A percentile compares a stretch with the other conserved stretches of the same genome.
Evolutionary conservation across 2,888 invertebrate species (phyloP).

Genomic region (Harpagoxenus sublaevis): DNA sequence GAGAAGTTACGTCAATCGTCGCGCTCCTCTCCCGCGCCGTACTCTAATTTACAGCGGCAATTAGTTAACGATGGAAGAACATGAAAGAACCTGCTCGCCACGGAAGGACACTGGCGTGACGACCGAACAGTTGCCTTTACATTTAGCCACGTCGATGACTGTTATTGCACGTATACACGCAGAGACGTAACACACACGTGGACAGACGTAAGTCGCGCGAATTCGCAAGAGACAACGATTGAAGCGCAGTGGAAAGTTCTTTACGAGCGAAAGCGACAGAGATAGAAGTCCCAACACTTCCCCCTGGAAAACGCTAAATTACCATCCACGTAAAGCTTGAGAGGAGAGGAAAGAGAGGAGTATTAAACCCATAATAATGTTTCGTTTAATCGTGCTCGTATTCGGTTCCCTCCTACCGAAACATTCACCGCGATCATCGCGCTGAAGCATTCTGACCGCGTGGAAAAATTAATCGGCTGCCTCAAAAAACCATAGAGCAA

Average conservation of each 20-base stretch:
- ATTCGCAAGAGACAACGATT: conserved; percentile 17
- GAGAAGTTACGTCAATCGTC: conserved; percentile 63
- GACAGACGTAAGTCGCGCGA: conserved; percentile 1
- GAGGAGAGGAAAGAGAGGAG: neutral
- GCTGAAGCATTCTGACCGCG: neutral
- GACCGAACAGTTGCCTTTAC: conserved; percentile 14
- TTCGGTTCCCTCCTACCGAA: neutral
- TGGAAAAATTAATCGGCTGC: conserved; percentile 25
- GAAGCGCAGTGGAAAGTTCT: conserved; percentile 14
- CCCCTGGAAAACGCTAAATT: neutral
- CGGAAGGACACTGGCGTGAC: conserved; percentile 38
- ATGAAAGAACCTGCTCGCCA: conserved; percentile 55
- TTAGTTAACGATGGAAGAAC: conserved; percentile 70
- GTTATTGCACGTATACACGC: conserved; percentile 22
- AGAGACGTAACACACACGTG: neutral
- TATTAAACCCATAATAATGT: neutral
- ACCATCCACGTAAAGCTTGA: neutral
- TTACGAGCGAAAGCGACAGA: conserved; percentile 16
- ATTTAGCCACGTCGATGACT: conserved; percentile 34
- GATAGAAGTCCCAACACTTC: neutral
- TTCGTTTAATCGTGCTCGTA: neutral
- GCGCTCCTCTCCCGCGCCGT: conserved; percentile 34
- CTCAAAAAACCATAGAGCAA: neutral
- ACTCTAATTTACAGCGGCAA: conserved; percentile 69
- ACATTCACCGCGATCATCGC: conserved; percentile 15